Conservation (phyloP, 1,140 invertebrate genomes). For the Zaprionus camerounensis region DNA sequence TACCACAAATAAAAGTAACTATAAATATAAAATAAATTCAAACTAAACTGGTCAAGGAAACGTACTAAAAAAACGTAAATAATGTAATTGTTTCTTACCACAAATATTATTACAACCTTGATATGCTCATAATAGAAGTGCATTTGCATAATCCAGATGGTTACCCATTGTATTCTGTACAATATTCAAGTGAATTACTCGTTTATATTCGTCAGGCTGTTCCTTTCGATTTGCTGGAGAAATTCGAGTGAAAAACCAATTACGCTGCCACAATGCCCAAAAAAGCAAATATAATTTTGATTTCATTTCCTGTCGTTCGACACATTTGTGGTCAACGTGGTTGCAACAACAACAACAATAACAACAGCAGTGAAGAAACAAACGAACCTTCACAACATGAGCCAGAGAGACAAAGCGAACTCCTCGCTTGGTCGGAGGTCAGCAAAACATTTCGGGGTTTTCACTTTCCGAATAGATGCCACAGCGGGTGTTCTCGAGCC, state of each 20-base stretch:
- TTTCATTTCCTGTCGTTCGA: slow-evolving; percentile 58
- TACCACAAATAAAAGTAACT: no score
- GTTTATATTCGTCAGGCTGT: not conserved
- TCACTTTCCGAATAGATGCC: slow-evolving; percentile 53
- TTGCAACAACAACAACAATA: slow-evolving; percentile 34
- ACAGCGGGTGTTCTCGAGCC: slow-evolving; percentile 45
- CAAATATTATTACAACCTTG: not conserved
- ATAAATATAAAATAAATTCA: not conserved
- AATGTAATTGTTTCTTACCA: not conserved
- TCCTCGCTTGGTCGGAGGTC: slow-evolving; percentile 66
- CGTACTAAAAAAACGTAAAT: not conserved
- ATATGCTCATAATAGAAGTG: not conserved
- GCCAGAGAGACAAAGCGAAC: slow-evolving; percentile 45
- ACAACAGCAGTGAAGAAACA: slow-evolving; percentile 22
- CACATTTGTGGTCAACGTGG: slow-evolving; percentile 68
- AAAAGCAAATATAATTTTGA: slow-evolving; percentile 67
- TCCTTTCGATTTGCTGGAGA: not conserved
- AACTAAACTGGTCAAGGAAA: not conserved
- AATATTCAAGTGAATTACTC: not conserved
- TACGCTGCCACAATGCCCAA: slow-evolving; percentile 73
- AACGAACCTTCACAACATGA: slow-evolving; percentile 38
- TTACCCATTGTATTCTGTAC: not conserved
- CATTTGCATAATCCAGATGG: not conserved
- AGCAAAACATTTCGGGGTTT: slow-evolving; percentile 60
- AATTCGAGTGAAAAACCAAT: slow-evolving; percentile 73